Evolutionary conservation across 2,888 invertebrate genomes (phyloP).

Genomic region (Eupithecia centaureata): DNA sequence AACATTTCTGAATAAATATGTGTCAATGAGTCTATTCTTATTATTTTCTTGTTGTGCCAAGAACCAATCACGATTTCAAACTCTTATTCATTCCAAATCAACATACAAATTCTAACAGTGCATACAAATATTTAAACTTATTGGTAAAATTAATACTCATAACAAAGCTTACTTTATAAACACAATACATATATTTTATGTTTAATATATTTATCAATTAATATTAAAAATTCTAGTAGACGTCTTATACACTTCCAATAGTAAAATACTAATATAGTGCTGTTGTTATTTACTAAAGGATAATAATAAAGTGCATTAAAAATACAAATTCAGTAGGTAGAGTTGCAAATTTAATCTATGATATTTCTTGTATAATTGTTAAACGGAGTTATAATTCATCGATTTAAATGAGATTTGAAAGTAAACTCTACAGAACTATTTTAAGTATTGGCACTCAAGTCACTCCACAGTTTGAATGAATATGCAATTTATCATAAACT

Average conservation of each 20-base stretch:
- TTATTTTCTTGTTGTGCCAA: constrained; percentile 59
- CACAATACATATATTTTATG: constrained; percentile 37
- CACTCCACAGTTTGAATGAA: constrained; percentile 40
- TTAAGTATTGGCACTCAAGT: constrained; percentile 64
- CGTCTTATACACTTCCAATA: constrained; percentile 23
- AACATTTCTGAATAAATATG: constrained; percentile 23
- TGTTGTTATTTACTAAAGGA: constrained; percentile 19
- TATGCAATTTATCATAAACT: constrained; percentile 18
- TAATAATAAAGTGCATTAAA: constrained; percentile 30
- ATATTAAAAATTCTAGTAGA: constrained; percentile 23
- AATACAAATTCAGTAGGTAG: constrained; percentile 11
- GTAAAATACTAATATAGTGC: constrained; percentile 22
- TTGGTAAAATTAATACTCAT: constrained; percentile 36
- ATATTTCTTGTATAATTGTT: background rate
- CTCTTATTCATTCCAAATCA: constrained; percentile 55
- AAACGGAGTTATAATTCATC: constrained; percentile 2
- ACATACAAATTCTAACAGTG: constrained; percentile 44
- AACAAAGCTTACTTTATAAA: constrained; percentile 46
- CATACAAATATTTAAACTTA: constrained; percentile 44
- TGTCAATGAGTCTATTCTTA: constrained; percentile 20
- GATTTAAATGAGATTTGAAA: constrained; percentile 9
- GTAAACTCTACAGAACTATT: constrained; percentile 41
- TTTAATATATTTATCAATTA: constrained; percentile 14
- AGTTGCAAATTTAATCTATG: constrained; percentile 12
- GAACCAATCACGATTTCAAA: constrained; percentile 56